A percentile compares a stretch with the other conserved stretches of the same genome.
Evolutionary conservation across 2,888 invertebrate species (phyloP).

Genomic region (Troilus luridus): DNA sequence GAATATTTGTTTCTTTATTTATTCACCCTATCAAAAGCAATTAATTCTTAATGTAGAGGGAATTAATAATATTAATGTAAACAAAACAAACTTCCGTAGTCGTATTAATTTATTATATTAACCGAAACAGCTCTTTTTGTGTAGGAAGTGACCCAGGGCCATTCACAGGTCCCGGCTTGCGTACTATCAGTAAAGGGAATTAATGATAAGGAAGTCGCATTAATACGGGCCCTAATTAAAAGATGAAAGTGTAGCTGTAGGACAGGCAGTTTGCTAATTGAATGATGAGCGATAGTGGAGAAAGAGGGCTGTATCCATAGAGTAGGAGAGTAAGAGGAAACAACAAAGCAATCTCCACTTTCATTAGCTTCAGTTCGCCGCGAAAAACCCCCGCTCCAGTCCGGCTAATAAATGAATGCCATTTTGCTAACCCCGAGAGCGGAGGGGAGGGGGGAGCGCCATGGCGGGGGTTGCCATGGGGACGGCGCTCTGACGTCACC

Average conservation of each 20-base stretch:
- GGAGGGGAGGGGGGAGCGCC: constrained; percentile 57
- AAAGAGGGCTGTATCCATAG: constrained; percentile 46
- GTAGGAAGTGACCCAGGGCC: not conserved
- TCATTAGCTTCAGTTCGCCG: constrained; percentile 49
- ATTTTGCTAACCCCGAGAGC: constrained; percentile 61
- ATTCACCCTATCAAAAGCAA: too few species aligned
- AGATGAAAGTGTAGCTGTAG: not conserved
- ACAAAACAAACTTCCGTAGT: too few species aligned
- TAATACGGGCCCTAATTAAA: not conserved
- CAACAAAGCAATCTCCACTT: constrained; percentile 62
- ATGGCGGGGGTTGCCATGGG: constrained; percentile 59
- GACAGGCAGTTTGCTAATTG: constrained; percentile 44
- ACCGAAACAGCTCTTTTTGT: not conserved
- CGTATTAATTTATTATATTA: not conserved
- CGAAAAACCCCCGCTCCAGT: not conserved
- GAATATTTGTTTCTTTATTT: too few species aligned
- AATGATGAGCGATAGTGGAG: constrained; percentile 50
- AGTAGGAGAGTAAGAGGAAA: not conserved
- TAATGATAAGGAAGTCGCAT: not conserved
- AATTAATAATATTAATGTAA: too few species aligned
- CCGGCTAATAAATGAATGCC: constrained; percentile 64
- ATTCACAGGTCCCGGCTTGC: not conserved
- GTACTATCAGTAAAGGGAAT: constrained; percentile 16
- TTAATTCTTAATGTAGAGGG: too few species aligned
- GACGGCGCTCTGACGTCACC: constrained; percentile 59